Conservation (phyloP, 2,888 invertebrate species). For the Lithophane semibrunnea region DNA sequence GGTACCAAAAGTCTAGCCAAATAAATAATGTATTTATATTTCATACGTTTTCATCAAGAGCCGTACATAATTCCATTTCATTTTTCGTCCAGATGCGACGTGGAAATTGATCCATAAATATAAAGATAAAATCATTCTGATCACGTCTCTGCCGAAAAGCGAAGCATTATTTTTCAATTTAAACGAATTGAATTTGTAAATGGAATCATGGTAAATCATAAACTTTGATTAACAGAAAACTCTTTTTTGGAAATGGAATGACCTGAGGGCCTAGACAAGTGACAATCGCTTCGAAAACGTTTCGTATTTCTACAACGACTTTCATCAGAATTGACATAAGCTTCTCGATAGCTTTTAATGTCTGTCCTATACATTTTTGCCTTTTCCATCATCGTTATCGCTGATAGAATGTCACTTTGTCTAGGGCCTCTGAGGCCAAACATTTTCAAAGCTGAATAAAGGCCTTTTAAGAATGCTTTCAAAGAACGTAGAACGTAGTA, state of each 20-base stretch:
- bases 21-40: conserved; percentile 31
- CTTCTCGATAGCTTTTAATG: too few relatives aligned
- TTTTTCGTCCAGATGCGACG: conserved; percentile 7
- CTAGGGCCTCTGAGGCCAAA: too few relatives aligned
- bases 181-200: conserved; percentile 7
- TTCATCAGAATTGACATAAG: too few relatives aligned
- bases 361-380: too few relatives aligned
- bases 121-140: conserved; percentile 10
- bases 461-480: too few relatives aligned
- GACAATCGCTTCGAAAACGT: too few relatives aligned
- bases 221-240: conserved; percentile 12
- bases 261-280: too few relatives aligned
- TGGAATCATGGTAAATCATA: conserved; percentile 12
- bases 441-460: too few relatives aligned
- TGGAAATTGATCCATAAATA: not conserved
- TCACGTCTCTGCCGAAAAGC: conserved; percentile 7
- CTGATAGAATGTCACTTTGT: too few relatives aligned
- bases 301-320: too few relatives aligned
- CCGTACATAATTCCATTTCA: conserved; percentile 17
- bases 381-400: too few relatives aligned
- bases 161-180: conserved; percentile 17
- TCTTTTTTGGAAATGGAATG: conserved; percentile 2
- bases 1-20: conserved; percentile 10
- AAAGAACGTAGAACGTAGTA: too few relatives aligned
- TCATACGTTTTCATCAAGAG: conserved; percentile 17